phyloP scores from a whole-genome alignment of 37 sponge, comb jelly and placozoan genomes.

The Ianthella basta region DNA sequence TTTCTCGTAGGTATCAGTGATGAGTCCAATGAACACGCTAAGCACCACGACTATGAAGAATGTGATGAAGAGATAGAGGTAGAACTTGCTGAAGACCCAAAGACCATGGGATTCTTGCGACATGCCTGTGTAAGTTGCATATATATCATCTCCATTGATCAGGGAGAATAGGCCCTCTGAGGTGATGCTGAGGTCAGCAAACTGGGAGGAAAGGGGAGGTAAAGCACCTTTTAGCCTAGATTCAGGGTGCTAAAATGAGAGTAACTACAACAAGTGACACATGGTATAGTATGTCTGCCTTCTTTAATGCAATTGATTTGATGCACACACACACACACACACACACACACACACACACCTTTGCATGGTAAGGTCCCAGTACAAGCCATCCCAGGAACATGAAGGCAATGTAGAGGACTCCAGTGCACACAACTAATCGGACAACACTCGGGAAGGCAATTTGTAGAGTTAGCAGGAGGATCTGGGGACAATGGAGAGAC shows the following conservation, averaged over 20 bases:
- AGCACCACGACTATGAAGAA: conserved; percentile 97
- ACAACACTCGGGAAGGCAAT: conserved; percentile 77
- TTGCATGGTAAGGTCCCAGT: conserved; percentile 89
- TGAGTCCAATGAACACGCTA: conserved; percentile 89
- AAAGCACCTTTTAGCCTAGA: too few species aligned
- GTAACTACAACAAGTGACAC: too few species aligned
- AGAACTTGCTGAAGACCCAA: conserved; percentile 83
- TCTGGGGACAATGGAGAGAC: not conserved
- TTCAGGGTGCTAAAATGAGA: too few species aligned
- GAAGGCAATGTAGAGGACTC: conserved; percentile 88
- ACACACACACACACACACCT: conserved; percentile 54
- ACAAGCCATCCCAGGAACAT: conserved; percentile 89
- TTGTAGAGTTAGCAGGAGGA: conserved; percentile 43
- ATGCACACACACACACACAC: conserved; percentile 26
- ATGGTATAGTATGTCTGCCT: too few species aligned
- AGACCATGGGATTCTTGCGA: conserved; percentile 39
- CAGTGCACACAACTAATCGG: conserved; percentile 81
- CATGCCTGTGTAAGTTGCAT: conserved; percentile 77
- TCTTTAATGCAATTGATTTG: too few species aligned
- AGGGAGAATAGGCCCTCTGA: conserved; percentile 93
- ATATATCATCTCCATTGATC: conserved; percentile 98
- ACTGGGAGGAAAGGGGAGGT: conserved; percentile 34
- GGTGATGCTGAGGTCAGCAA: conserved; percentile 67
- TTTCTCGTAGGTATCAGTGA: conserved; percentile 90
- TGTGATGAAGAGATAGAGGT: conserved; percentile 91